Evolutionary conservation across 2,888 invertebrate genomes (phyloP).

Genomic region (Zygogramma bicolorata): DNA sequence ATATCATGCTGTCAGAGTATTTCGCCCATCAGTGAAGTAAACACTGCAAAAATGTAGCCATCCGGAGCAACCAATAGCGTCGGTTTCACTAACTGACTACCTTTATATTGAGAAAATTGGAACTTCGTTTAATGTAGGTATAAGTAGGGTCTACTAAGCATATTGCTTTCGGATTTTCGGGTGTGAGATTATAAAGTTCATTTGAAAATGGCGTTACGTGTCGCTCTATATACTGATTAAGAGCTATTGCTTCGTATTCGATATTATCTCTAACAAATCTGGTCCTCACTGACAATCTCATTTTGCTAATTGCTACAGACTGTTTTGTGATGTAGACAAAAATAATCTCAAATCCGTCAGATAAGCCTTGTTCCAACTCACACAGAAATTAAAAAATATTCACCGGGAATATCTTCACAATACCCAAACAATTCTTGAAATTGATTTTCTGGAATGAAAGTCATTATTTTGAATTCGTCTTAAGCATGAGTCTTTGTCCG

Average conservation of each 20-base stretch:
- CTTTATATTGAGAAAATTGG: slow-evolving; percentile 6
- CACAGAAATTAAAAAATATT: no score
- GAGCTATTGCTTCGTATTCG: neutral
- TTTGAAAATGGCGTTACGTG: neutral
- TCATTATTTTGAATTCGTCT: no score
- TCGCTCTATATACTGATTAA: neutral
- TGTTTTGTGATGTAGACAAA: no score
- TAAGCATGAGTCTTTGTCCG: no score
- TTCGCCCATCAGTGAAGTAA: slow-evolving; percentile 13
- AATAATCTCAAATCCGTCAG: no score
- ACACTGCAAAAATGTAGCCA: slow-evolving; percentile 26
- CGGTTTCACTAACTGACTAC: slow-evolving; percentile 17
- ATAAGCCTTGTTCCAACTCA: no score
- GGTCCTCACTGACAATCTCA: no score
- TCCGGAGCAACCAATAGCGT: slow-evolving; percentile 22
- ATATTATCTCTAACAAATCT: neutral
- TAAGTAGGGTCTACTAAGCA: neutral
- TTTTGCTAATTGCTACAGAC: no score
- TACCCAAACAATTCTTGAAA: no score
- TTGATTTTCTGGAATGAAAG: no score
- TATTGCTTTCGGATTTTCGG: neutral
- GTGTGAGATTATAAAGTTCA: neutral
- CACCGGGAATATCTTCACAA: no score
- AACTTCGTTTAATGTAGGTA: neutral
- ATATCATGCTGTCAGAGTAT: neutral